Percentiles rank a stretch among this genome's conserved stretches.
phyloP scores from a whole-genome alignment of 2,113 vertebrate genomes.

The Anguilla japonica region DNA sequence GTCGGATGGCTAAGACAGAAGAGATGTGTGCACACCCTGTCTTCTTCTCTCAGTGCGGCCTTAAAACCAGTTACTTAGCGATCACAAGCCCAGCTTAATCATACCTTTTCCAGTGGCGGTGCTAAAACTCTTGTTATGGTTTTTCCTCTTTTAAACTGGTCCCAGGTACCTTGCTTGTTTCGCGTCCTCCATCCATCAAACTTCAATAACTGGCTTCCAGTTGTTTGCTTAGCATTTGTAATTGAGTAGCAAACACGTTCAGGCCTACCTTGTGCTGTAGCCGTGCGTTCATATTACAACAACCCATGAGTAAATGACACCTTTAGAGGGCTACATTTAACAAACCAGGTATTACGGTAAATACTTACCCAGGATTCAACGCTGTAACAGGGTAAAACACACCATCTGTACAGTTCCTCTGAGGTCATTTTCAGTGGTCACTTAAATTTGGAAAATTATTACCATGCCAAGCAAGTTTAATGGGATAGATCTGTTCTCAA shows the following conservation, averaged over 20 bases:
- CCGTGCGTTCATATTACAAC: constrained; percentile 4
- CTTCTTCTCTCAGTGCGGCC: neutral
- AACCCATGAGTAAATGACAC: constrained; percentile 21
- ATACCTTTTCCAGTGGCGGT: constrained; percentile 8
- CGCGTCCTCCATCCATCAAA: constrained; percentile 15
- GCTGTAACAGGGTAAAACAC: too few relatives aligned
- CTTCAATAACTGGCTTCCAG: constrained; percentile 30
- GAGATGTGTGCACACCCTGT: neutral
- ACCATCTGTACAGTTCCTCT: neutral
- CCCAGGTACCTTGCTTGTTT: constrained; percentile 7
- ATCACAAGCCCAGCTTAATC: constrained; percentile 10
- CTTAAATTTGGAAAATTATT: neutral
- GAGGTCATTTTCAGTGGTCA: neutral
- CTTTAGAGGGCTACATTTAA: constrained; percentile 27
- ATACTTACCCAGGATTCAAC: neutral
- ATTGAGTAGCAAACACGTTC: constrained; percentile 33
- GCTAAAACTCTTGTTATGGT: constrained; percentile 11
- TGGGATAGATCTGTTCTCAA: too few relatives aligned
- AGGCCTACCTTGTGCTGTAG: constrained; percentile 4
- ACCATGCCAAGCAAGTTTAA: too few relatives aligned
- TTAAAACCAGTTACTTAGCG: neutral
- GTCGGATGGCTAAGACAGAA: constrained; percentile 8
- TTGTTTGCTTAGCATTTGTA: constrained; percentile 42
- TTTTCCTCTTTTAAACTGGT: neutral
- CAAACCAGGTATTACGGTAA: constrained; percentile 33